Base-by-base conservation (phyloP, 2,113 vertebrate species). In the Galbula dea region DNA sequence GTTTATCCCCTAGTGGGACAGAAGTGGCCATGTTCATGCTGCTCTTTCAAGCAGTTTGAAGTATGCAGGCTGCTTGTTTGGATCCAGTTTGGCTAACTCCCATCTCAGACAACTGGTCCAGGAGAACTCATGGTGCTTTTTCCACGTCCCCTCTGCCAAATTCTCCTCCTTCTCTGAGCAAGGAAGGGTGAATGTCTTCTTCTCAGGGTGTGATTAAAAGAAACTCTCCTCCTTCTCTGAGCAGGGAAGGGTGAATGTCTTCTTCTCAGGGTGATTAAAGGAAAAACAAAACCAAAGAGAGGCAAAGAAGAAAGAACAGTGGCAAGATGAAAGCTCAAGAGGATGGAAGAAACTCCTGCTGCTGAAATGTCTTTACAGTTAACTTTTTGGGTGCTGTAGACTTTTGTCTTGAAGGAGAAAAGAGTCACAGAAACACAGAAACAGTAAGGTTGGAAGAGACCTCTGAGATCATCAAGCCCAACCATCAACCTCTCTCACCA, bases 11-110 rank as follows among this genome's bases (percentile, higher is more conserved):
- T 36, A 14, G 21, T 52, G 76, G 36, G 32, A 83, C 13, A 29
- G 48, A 63, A 81, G 11, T 0, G 2, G 16, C 4, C 26, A 32
- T 2, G 1, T 71, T 59, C 16, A 1, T 15, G 0, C 9, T 45
- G 65, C 43, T 75, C 23, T 81, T 90, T 41, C 45, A 74, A 62
- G 4, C 10, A 5, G 21, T 51, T n/a, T 72, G 57, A 83, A 51
- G 55, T 22, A 65, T 41, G 30, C 37, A 30, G 41, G 29, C 17
- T 54, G 30, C 16, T 88, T 83, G 52, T 81, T 94, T 65, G 67
- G 48, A 57, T 61, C 68, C 81, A n/a, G n/a, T 48, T 86, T 5
- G 7, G 61, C 45, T 89, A 45, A 57, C 17, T 94, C n/a, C 24
- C 24, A 55, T 39, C 67, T 10, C 2, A 8, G 18, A 51, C 32